These are phyloP conservation scores for Zaprionus camerounensis DNA, from an alignment of 1,140 invertebrate genomes.

Conservation along the genomic window DNA sequence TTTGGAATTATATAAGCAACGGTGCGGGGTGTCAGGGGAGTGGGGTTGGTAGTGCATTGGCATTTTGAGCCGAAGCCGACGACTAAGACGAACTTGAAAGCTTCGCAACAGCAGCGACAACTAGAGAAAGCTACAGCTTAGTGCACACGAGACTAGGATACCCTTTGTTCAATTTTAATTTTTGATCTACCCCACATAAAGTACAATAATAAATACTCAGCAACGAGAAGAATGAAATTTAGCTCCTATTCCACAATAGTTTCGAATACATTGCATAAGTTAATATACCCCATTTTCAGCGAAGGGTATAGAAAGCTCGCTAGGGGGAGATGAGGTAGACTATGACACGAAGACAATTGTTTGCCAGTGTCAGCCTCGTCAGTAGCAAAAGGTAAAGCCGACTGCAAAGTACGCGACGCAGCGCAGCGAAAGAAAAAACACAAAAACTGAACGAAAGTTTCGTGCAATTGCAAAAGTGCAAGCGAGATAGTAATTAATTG, in stretches of 20 bases:
- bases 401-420: slow-evolving; percentile 7
- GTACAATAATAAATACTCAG: no score
- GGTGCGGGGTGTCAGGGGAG: neutral
- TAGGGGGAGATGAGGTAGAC: neutral
- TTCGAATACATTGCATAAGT: no score
- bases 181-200: no score
- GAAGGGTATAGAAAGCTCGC: neutral
- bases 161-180: no score
- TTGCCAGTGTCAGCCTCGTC: slow-evolving; percentile 13
- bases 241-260: no score
- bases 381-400: slow-evolving; percentile 35
- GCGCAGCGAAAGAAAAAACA: neutral
- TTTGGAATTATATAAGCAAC: slow-evolving; percentile 7
- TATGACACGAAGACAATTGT: slow-evolving; percentile 20
- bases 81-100: slow-evolving; percentile 56
- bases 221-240: no score
- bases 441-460: neutral
- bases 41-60: neutral
- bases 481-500: neutral
- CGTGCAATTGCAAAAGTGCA: slow-evolving; percentile 13
- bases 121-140: neutral
- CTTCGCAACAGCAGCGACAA: slow-evolving; percentile 21
- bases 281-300: no score
- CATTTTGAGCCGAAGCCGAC: slow-evolving; percentile 8
- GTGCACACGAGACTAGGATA: no score